Conservation (phyloP, 2,888 invertebrate genomes). For the Sicus ferrugineus region DNA sequence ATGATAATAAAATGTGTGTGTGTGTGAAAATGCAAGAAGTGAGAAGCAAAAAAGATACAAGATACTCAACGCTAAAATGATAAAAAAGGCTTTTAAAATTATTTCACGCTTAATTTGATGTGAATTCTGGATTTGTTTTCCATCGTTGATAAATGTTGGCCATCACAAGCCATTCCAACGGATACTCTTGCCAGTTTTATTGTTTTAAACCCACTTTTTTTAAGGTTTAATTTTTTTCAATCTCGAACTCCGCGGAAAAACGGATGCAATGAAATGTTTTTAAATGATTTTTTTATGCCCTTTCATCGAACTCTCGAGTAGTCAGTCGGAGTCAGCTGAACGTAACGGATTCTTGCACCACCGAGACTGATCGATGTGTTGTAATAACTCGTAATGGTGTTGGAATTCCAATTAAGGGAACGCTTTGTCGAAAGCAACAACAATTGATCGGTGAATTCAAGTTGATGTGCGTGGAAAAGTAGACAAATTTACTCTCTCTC, state of each 20-base stretch:
- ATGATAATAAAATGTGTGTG: too few species aligned
- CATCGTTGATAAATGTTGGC: too few species aligned
- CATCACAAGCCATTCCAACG: too few species aligned
- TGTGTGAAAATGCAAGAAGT: neutral
- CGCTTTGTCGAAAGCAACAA: neutral
- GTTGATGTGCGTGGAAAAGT: too few species aligned
- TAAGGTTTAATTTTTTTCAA: neutral
- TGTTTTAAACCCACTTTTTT: neutral
- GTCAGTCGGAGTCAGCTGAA: neutral
- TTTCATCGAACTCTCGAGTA: neutral
- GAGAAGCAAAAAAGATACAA: neutral
- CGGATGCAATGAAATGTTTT: conserved; percentile 3
- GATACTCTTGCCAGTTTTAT: neutral
- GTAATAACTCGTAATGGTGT: neutral
- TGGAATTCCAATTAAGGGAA: conserved; percentile 1
- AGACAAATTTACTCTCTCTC: too few species aligned
- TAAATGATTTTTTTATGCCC: neutral
- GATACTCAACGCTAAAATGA: neutral
- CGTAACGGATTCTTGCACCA: too few species aligned
- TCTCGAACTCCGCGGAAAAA: neutral
- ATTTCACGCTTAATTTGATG: neutral
- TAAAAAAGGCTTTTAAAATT: neutral
- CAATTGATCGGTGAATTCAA: too few species aligned
- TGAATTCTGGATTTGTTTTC: neutral
- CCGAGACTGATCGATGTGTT: too few species aligned